Conservation (phyloP, 2,113 vertebrate species). For the Struthidea cinerea region DNA sequence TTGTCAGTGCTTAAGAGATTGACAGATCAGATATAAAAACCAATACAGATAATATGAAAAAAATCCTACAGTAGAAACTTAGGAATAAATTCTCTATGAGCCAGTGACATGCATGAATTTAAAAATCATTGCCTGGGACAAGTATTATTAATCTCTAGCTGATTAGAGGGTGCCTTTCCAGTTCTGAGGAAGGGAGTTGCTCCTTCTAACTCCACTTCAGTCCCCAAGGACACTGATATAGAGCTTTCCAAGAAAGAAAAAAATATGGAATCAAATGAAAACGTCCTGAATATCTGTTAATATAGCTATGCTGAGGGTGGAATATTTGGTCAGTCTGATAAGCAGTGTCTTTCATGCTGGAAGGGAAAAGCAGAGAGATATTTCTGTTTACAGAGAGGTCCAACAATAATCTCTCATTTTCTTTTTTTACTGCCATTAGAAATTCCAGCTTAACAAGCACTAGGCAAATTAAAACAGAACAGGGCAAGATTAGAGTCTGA, state of each 20-base stretch:
- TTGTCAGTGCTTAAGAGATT: neutral
- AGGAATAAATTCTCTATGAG: neutral
- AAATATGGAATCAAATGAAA: neutral
- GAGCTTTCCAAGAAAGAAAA: neutral
- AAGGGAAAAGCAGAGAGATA: neutral
- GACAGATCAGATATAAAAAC: neutral
- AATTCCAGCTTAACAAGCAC: neutral
- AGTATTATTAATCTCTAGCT: neutral
- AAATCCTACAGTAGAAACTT: neutral
- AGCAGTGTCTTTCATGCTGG: neutral
- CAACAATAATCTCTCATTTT: neutral
- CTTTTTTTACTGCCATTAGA: neutral
- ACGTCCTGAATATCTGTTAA: neutral
- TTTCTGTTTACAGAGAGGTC: neutral
- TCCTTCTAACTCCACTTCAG: neutral
- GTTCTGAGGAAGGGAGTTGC: slow-evolving; percentile 20
- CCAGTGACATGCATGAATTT: neutral
- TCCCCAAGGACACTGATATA: neutral
- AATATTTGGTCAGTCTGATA: neutral
- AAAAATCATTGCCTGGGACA: neutral
- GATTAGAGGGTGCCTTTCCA: neutral
- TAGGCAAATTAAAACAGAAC: neutral
- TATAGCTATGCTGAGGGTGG: neutral
- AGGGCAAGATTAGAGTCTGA: neutral
- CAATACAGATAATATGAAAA: neutral